Base-by-base conservation (phyloP, 2,113 vertebrate species). In the Climacteris rufus region DNA sequence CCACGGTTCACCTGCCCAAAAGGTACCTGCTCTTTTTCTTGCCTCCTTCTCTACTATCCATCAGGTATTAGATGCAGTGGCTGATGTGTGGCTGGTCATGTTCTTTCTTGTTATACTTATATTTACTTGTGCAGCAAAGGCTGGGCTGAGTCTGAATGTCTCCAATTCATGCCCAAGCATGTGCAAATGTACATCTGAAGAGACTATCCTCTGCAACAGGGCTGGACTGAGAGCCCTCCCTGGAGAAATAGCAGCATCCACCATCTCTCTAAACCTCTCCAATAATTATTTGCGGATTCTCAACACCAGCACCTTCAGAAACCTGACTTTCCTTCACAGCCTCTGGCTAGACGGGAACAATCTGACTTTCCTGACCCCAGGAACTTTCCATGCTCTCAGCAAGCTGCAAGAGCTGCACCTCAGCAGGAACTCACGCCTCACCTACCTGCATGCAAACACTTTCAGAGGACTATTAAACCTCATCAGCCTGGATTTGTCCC, bases 311-410 rank as follows among this genome's bases (percentile, higher is more conserved):
- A 83, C 94, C 59, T 98, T 98, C 74, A 94, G 77, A 68, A 97
- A 97, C 44, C 70, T 97, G 68, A 96, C 96, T 28, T 91, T 71
- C 42, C 97, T 97, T n/a, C 96, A 93, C 81, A 96, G 87, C 70
- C 96, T 98, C 56, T 97, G 94, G 95, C 60, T 97, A 30, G 97
- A 97, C 37, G 95, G 85, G 64, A 98, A 98, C 79, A 97, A 96
- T 30, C 66, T 98, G 90, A 97, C 97, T 9, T 98, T 97, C 87
- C 45, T 98, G 59, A 96, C 94, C 35, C 97, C 97, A 0, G 97
- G 97, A n/a, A 91, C 96, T 37, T 98, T 97, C 61, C 90, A 93
- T 1, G 28, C 90, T 17, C 97, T 97, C 70, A 72, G 83, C 74
- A 89, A 89, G 35, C 87, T 97, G 79, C 93, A 52, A 54, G 96